Base-by-base conservation (phyloP, 1,140 invertebrate genomes). In the Probaryconus sp. region DNA sequence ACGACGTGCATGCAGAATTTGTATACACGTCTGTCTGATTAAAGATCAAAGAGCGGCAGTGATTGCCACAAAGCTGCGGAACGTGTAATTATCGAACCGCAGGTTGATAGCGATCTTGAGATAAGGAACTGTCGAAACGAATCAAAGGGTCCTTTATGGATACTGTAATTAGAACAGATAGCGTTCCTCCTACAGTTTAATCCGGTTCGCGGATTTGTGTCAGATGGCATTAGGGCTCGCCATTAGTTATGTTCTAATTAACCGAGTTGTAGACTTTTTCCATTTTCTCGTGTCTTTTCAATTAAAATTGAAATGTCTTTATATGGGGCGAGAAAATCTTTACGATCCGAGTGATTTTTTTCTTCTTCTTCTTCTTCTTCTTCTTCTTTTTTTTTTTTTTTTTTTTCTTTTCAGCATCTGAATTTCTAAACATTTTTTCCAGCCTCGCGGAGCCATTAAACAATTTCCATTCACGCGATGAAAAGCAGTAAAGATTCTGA, bases 51-150 rank as follows among this genome's bases (percentile, higher is more conserved):
- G 55, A 18, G 47, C 45, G 18, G 33, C 38, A 31, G 35, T 53
- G 53, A 53, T 53, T 60, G 21, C 24, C 21, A 53, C 47, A 51
- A 45, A 53, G 55, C 20, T 30, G 1, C 24, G 13, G 35, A 60
- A 45, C 37, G 37, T 45, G 17, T 11, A 68, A 51, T 51, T 48
- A 69, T 60, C 21, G 21, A 31, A 17, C 7, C 18, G 35, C 30
- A 2, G 20, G 45, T 45, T 51, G 65, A 69, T 69, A 60, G 47
- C 37, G 21, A 69, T 56, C 55, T 40, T 16, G 4, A 17, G 55
- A 69, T 69, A 69, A 69, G 55, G 55, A 60, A 60, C 47, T 69
- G 21, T 45, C 47, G 45, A 69, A 69, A 69, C 37, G 30, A 60
- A 56, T 68, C 45, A 68, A 56, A 58, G 64, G 51, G 51, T 42